Conservation (phyloP, 1,140 invertebrate species). For the Chymomyza costata region DNA sequence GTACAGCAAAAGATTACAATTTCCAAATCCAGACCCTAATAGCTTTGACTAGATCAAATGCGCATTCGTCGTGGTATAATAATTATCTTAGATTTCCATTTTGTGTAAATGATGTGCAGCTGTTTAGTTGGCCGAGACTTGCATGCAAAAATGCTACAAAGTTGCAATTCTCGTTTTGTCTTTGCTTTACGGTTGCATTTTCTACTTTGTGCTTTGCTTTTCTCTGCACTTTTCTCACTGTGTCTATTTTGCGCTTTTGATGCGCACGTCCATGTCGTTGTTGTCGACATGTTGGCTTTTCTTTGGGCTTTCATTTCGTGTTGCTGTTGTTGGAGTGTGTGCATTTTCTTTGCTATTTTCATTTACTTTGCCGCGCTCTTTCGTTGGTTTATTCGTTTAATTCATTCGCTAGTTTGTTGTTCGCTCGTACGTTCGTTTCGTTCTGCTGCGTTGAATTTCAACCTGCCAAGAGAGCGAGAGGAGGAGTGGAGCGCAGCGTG, state of each 20-base stretch:
- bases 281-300: slow-evolving; percentile 20
- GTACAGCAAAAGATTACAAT: too few species aligned
- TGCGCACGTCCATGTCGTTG: slow-evolving; percentile 33
- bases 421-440: slow-evolving; percentile 35
- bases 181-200: slow-evolving; percentile 54
- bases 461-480: slow-evolving; percentile 51
- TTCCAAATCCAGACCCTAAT: too few species aligned
- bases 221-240: slow-evolving; percentile 50
- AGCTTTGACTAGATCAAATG: too few species aligned
- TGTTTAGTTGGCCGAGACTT: slow-evolving; percentile 8
- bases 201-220: slow-evolving; percentile 33
- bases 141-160: slow-evolving; percentile 23
- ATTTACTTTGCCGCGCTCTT: slow-evolving; percentile 61
- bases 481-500: slow-evolving; percentile 14
- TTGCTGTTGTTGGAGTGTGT: slow-evolving; percentile 33
- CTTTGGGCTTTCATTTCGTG: slow-evolving; percentile 36
- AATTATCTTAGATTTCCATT: neutral
- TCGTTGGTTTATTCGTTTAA: slow-evolving; percentile 49
- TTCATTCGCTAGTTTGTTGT: slow-evolving; percentile 46
- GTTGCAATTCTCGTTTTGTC: slow-evolving; percentile 35
- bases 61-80: too few species aligned
- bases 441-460: slow-evolving; percentile 71
- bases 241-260: slow-evolving; percentile 52
- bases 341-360: slow-evolving; percentile 58
- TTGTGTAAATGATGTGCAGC: slow-evolving; percentile 12